phyloP scores from a whole-genome alignment of 2,797 vertebrate genomes.

The Anguilla pacifica region DNA sequence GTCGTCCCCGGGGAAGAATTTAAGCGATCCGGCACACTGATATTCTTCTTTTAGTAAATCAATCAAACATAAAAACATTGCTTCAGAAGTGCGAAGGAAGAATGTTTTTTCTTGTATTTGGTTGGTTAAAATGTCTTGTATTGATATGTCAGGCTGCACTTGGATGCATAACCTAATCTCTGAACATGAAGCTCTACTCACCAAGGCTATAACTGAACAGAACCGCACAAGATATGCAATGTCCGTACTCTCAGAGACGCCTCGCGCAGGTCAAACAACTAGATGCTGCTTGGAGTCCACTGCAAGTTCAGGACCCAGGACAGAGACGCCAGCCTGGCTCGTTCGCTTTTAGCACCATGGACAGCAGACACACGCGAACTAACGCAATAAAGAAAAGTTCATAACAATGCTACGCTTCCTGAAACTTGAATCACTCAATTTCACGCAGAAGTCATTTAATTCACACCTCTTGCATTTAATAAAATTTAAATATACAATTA shows the following conservation, averaged over 20 bases:
- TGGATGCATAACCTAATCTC: neutral
- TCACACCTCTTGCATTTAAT: neutral
- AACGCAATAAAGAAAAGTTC: neutral
- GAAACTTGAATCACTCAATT: neutral
- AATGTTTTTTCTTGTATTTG: neutral
- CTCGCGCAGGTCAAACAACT: neutral
- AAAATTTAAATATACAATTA: neutral
- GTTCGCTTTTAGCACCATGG: constrained; percentile 74
- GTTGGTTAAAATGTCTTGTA: neutral
- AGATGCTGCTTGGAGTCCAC: neutral
- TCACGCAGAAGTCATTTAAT: neutral
- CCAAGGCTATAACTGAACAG: neutral
- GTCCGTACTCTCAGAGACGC: neutral
- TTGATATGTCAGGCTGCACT: neutral
- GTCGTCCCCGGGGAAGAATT: neutral
- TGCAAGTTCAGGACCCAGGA: constrained; percentile 65
- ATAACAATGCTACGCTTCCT: neutral
- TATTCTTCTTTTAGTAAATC: neutral
- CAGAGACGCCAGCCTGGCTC: constrained; percentile 51
- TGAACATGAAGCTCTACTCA: too few species aligned
- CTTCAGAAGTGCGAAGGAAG: neutral
- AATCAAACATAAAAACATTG: neutral
- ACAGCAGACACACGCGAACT: constrained; percentile 52
- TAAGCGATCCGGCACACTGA: too few species aligned
- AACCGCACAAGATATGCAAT: neutral